phyloP scores from a whole-genome alignment of 2,797 vertebrate species.

The Linurgus olivaceus region DNA sequence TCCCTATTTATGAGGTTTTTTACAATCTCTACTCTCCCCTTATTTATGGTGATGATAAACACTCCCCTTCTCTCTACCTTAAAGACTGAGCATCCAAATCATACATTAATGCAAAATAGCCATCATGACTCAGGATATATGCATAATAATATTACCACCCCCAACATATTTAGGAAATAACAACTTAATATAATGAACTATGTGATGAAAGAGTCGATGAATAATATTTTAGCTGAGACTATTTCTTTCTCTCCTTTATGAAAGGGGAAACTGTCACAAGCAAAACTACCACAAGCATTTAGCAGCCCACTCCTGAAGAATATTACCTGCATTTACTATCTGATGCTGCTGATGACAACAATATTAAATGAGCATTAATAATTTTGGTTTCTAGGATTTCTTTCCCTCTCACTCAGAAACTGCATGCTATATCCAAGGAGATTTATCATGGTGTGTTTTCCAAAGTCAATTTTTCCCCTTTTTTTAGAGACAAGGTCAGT shows the following conservation, averaged over 20 bases:
- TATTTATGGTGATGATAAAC: neutral
- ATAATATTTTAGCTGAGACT: neutral
- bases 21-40: neutral
- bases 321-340: neutral
- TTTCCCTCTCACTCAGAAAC: neutral
- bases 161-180: constrained; percentile 19
- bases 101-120: constrained; percentile 3
- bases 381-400: neutral
- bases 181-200: constrained; percentile 4
- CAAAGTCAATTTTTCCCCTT: neutral
- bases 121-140: neutral
- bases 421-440: neutral
- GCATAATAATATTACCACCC: neutral
- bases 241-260: neutral
- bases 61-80: neutral
- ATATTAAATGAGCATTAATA: neutral
- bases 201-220: neutral
- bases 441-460: neutral
- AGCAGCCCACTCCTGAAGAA: neutral
- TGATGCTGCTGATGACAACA: neutral
- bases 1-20: neutral
- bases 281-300: neutral
- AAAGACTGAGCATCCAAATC: neutral
- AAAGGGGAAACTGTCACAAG: neutral
- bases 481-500: constrained; percentile 38